phyloP scores from a whole-genome alignment of 2,113 vertebrate species.

The Pavo muticus region DNA sequence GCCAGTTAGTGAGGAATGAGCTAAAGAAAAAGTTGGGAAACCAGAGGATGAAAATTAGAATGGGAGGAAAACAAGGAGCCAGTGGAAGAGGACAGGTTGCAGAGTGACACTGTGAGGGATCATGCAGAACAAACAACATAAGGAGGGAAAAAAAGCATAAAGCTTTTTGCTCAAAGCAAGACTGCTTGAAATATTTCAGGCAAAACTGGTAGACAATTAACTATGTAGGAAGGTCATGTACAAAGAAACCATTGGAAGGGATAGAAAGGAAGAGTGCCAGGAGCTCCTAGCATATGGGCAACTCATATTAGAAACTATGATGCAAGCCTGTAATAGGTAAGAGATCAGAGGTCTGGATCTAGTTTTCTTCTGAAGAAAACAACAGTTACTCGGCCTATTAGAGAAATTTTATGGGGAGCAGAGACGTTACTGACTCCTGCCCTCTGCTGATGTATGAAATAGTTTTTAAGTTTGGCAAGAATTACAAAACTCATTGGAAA shows the following conservation, averaged over 20 bases:
- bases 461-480: not conserved
- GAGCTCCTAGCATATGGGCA: not conserved
- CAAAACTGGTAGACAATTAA: not conserved
- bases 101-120: fast-evolving
- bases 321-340: not conserved
- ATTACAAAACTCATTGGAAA: not conserved
- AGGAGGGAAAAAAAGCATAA: not conserved
- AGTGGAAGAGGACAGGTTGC: not conserved
- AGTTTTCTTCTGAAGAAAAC: not conserved
- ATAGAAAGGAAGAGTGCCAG: not conserved
- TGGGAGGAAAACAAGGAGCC: not conserved
- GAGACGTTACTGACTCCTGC: not conserved
- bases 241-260: not conserved
- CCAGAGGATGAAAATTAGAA: not conserved
- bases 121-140: not conserved
- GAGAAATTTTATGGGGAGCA: not conserved
- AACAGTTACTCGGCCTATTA: not conserved
- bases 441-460: not conserved
- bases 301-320: not conserved
- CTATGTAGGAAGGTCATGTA: not conserved
- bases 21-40: constrained; percentile 7
- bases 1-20: not conserved
- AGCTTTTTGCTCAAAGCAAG: not conserved
- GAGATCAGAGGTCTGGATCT: not conserved
- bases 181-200: not conserved